Evolutionary conservation across 2,113 vertebrate genomes (phyloP), one percentile per base, ranked within the genome.

Genomic region (Podiceps cristatus): DNA sequence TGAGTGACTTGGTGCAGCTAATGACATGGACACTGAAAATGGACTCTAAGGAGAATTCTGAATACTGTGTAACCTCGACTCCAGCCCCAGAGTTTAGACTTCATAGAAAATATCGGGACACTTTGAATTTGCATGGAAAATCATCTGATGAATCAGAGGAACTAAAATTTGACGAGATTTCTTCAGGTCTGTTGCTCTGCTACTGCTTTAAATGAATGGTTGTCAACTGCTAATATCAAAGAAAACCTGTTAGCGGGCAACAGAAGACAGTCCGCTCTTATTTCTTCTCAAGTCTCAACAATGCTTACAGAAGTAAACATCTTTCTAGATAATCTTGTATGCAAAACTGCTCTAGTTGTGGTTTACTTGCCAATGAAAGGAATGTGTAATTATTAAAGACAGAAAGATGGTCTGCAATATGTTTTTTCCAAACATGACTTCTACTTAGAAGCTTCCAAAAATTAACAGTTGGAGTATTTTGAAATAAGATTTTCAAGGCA

Each of bases 1-100:
- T 99, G 97, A 98, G 98, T 78, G 99, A 99, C 96, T 98, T 99
- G 91, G 99, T 99, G 72, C 98, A 99, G 35, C 93, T 99, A 97
- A 99, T 99, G 99, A 99, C 99, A 2, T 94, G 98, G 89, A 99
- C 99, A 13, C 98, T 99, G 96, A 98, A 98, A 88, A 98, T 99
- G 98, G 99, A 99, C 86, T 96, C 97, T 69, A 98, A 98, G 94
- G 96, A 98, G 63, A 98, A 77, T 66, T 95, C 81, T 81, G 98
- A 96, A 31, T 94, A 88, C 27, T 98, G 97, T 47, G 76, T 94
- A 55, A 97, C 94, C 86, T 92, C 96, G 0, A 77, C 89, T 16
- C 92, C 96, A 11, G 82, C 98, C 44, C 97, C 98, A 35, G 99
- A 99, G 97, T 99, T 99, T 90, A 99, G 97, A 95, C 98, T 99